Conservation (phyloP, 2,888 invertebrate genomes). For the Syrista parreyssii region DNA sequence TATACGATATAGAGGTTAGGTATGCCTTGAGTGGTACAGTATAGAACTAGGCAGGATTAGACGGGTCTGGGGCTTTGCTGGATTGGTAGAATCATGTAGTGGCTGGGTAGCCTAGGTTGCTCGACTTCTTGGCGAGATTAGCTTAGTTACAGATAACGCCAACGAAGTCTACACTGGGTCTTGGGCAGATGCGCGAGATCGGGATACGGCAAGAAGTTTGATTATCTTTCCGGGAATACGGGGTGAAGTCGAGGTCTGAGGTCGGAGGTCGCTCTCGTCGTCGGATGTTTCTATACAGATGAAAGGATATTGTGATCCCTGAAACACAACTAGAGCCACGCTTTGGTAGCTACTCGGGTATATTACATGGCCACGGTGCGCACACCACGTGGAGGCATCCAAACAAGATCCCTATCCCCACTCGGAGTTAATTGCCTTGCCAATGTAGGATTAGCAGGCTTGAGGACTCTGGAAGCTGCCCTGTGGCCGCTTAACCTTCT, state of each 20-base stretch:
- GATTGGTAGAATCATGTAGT: slow-evolving; percentile 58
- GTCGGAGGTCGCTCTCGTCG: neutral
- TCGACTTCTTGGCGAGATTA: slow-evolving; percentile 58
- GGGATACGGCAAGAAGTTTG: slow-evolving; percentile 42
- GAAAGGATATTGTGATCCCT: slow-evolving; percentile 47
- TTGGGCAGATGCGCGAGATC: slow-evolving; percentile 31
- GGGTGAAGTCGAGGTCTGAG: neutral
- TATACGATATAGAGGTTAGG: slow-evolving; percentile 13
- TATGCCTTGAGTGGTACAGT: slow-evolving; percentile 12
- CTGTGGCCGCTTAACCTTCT: slow-evolving; percentile 20
- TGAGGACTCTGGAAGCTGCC: slow-evolving; percentile 31
- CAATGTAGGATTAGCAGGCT: slow-evolving; percentile 53
- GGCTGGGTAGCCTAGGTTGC: slow-evolving; percentile 45
- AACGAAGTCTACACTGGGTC: slow-evolving; percentile 29
- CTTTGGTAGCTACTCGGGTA: slow-evolving; percentile 34
- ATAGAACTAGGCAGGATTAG: slow-evolving; percentile 51
- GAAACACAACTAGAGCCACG: slow-evolving; percentile 22
- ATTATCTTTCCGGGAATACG: slow-evolving; percentile 36
- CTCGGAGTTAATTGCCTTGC: slow-evolving; percentile 56
- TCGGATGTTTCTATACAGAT: slow-evolving; percentile 13
- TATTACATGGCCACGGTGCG: slow-evolving; percentile 40
- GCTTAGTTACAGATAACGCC: slow-evolving; percentile 59
- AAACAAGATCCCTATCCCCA: slow-evolving; percentile 46
- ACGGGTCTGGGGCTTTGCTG: slow-evolving; percentile 51
- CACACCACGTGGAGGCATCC: slow-evolving; percentile 29